phyloP scores from a whole-genome alignment of 2,888 invertebrate genomes.

The Sycophila texana region DNA sequence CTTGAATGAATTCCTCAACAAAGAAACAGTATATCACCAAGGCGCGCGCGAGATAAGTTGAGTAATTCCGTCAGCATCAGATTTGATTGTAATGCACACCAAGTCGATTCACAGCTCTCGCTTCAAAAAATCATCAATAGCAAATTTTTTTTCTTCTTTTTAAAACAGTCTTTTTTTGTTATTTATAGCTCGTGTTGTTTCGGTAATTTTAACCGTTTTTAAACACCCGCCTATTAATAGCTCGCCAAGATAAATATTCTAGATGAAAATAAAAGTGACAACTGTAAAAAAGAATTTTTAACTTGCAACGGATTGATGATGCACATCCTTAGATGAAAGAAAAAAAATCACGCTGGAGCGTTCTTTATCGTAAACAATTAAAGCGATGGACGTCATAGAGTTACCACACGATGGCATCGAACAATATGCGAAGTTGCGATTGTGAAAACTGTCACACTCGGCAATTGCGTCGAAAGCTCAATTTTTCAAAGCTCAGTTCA shows the following conservation, averaged over 20 bases:
- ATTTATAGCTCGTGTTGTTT: no score
- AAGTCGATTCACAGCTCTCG: slow-evolving; percentile 11
- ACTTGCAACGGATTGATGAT: no score
- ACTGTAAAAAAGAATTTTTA: neutral
- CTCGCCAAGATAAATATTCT: no score
- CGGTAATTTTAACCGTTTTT: no score
- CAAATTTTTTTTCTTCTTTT: no score
- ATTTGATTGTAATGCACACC: slow-evolving; percentile 23
- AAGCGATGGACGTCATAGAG: neutral
- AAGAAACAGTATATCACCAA: slow-evolving; percentile 31
- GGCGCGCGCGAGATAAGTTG: slow-evolving; percentile 34
- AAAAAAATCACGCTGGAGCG: neutral
- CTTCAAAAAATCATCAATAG: no score
- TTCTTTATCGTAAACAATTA: neutral
- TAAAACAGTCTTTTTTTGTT: no score
- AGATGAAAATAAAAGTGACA: neutral
- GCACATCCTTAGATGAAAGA: neutral
- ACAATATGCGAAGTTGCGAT: neutral
- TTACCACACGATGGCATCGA: neutral
- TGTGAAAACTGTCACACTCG: neutral
- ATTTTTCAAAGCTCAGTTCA: no score
- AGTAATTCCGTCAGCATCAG: slow-evolving; percentile 35
- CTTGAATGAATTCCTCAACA: slow-evolving; percentile 22
- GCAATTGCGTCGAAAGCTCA: neutral
- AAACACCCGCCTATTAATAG: no score